Evolutionary conservation across 2,797 vertebrate genomes (phyloP).

Genomic region (Melanogrammus aeglefinus): DNA sequence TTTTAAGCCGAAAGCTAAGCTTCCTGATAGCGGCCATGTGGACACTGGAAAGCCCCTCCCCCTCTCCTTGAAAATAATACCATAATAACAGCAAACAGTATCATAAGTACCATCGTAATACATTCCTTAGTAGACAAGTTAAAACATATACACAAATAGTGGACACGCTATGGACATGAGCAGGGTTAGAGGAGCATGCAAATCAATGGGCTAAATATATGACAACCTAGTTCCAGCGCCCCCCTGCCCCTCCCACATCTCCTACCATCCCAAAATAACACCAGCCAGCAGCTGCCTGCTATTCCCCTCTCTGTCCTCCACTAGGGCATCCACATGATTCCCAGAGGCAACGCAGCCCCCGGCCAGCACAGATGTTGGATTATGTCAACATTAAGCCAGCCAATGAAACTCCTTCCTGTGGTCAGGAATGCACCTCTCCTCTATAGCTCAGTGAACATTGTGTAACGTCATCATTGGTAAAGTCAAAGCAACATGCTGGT

Average conservation of each 20-base stretch:
- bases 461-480: background rate
- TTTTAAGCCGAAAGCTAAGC: background rate
- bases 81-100: background rate
- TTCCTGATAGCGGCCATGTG: background rate
- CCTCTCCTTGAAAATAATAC: background rate
- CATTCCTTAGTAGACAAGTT: background rate
- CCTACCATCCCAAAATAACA: conserved; percentile 48
- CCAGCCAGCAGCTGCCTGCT: conserved; percentile 51
- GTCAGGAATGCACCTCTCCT: background rate
- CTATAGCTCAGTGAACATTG: background rate
- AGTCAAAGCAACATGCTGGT: background rate
- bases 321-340: background rate
- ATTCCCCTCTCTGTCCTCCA: conserved; percentile 38
- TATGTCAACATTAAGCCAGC: background rate
- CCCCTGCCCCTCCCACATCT: background rate
- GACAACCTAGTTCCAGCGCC: conserved; percentile 56
- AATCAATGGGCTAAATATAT: conserved; percentile 65
- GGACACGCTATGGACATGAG: conserved; percentile 18
- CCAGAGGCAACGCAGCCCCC: background rate
- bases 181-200: conserved; percentile 38
- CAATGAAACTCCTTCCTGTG: background rate
- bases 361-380: background rate
- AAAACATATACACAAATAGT: conserved; percentile 14
- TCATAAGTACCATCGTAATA: background rate
- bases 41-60: background rate